Evolutionary conservation across 2,113 vertebrate genomes (phyloP).

Genomic region (Carettochelys insculpta): DNA sequence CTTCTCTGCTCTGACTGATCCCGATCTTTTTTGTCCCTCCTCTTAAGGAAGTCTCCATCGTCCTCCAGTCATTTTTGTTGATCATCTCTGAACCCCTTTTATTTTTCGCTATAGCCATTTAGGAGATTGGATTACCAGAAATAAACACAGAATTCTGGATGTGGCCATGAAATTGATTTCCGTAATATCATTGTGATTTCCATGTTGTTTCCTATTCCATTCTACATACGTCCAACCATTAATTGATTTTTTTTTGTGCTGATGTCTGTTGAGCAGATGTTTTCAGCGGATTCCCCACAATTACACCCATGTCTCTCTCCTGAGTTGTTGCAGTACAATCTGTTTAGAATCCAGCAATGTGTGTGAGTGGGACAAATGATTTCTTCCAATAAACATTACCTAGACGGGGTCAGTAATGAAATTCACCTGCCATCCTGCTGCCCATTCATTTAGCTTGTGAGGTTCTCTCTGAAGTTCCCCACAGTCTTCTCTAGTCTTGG

Average conservation of each 20-base stretch:
- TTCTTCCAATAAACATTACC: slow-evolving; percentile 48
- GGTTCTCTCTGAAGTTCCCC: background rate
- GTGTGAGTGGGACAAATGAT: slow-evolving; percentile 8
- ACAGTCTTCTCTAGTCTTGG: slow-evolving; percentile 31
- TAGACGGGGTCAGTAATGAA: slow-evolving; percentile 46
- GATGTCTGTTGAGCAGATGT: slow-evolving; percentile 21
- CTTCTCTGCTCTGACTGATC: background rate
- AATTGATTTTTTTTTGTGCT: slow-evolving; percentile 55
- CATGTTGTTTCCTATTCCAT: slow-evolving; percentile 59
- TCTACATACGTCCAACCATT: slow-evolving; percentile 42
- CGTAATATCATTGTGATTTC: slow-evolving; percentile 60
- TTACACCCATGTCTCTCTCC: slow-evolving; percentile 36
- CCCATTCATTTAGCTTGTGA: slow-evolving; percentile 38
- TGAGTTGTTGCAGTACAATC: slow-evolving; percentile 51
- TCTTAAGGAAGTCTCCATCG: slow-evolving; percentile 16
- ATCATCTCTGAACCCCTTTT: slow-evolving; percentile 37
- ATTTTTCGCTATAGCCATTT: slow-evolving; percentile 56
- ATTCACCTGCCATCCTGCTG: slow-evolving; percentile 44
- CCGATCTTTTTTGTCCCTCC: background rate
- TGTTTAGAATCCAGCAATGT: slow-evolving; percentile 35
- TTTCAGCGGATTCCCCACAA: background rate
- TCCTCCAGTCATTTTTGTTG: slow-evolving; percentile 40
- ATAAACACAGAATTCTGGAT: slow-evolving; percentile 48
- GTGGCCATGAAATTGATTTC: slow-evolving; percentile 51
- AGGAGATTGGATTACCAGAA: slow-evolving; percentile 55